These are phyloP conservation scores for Elysia chlorotica DNA, from an alignment of 1,140 invertebrate genomes.

Conservation along the genomic window DNA sequence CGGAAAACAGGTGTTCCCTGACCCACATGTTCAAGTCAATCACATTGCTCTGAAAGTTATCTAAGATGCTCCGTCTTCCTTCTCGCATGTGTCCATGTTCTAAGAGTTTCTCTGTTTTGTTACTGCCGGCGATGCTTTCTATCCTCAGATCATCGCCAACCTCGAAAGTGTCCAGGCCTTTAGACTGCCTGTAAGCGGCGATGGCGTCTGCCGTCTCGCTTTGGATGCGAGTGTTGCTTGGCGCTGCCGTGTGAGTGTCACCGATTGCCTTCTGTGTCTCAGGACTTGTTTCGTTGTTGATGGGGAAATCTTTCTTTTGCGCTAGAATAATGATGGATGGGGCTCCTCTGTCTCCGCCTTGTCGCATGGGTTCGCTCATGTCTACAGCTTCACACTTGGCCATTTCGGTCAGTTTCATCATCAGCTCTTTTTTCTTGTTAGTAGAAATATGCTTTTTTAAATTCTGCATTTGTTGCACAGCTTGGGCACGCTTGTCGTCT, in stretches of 20 bases:
- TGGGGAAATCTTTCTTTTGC: neutral
- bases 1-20: neutral
- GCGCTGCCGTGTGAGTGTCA: no score
- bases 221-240: neutral
- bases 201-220: neutral
- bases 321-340: slow-evolving; percentile 13
- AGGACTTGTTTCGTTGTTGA: no score
- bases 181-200: neutral
- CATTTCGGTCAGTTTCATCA: slow-evolving; percentile 19
- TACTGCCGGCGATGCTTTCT: no score
- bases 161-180: neutral
- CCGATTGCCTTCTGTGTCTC: no score
- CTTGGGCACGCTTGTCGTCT: neutral
- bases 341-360: neutral
- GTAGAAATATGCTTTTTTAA: slow-evolving; percentile 20
- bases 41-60: no score
- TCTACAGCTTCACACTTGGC: slow-evolving; percentile 24
- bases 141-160: neutral
- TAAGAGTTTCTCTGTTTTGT: no score
- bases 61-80: no score
- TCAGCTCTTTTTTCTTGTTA: slow-evolving; percentile 21
- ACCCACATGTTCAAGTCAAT: neutral
- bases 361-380: neutral
- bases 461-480: neutral
- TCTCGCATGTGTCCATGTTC: no score